Evolutionary conservation across 2,888 invertebrate genomes (phyloP).

Genomic region (Phengaris alcon): DNA sequence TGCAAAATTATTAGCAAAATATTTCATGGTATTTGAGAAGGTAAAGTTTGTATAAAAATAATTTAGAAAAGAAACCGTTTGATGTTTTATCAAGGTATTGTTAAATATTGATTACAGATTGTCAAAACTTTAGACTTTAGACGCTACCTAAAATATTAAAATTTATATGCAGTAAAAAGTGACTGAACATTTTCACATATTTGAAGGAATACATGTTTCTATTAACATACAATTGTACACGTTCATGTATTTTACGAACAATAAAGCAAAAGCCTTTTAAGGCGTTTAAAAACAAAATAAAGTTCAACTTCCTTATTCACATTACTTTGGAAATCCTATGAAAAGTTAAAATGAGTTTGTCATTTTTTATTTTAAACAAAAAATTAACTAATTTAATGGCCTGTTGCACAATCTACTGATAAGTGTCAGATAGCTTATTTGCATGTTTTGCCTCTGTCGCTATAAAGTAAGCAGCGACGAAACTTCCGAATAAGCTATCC

Average conservation of each 20-base stretch:
- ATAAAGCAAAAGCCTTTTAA: background rate
- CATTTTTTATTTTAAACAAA: too few species aligned
- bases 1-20: slow-evolving; percentile 27
- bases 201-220: too few species aligned
- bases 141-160: background rate
- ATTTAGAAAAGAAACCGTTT: background rate
- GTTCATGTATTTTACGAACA: too few species aligned
- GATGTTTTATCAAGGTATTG: background rate
- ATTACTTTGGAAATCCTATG: too few species aligned
- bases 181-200: too few species aligned
- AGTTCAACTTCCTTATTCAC: background rate
- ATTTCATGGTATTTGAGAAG: background rate
- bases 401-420: background rate
- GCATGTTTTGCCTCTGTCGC: background rate
- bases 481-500: background rate
- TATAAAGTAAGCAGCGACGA: background rate
- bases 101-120: background rate
- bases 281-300: background rate
- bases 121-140: background rate
- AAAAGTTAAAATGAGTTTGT: too few species aligned
- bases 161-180: too few species aligned
- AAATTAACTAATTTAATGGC: background rate
- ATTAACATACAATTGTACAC: too few species aligned
- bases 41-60: slow-evolving; percentile 22
- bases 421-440: background rate